Evolutionary conservation across 2,888 invertebrate species (phyloP).

Genomic region (Leucophora obtusa): DNA sequence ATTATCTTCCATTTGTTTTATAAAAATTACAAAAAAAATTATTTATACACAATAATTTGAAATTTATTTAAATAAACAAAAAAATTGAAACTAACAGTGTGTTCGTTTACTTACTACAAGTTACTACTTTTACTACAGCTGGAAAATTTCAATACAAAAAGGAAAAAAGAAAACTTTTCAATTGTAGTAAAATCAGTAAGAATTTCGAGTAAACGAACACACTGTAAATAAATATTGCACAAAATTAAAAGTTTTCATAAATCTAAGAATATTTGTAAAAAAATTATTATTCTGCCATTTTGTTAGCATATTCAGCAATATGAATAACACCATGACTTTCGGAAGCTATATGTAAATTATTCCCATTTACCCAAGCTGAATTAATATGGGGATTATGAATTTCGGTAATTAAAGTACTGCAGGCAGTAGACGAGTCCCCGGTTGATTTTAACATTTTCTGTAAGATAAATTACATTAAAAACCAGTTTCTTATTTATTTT

Average conservation of each 20-base stretch:
- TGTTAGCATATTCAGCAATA: slow-evolving; percentile 72
- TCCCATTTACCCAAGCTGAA: slow-evolving; percentile 79
- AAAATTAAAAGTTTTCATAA: background rate
- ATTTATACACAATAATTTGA: background rate
- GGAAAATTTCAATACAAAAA: too few relatives aligned
- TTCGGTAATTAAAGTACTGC: slow-evolving; percentile 81
- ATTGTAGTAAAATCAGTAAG: too few relatives aligned
- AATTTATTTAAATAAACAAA: slow-evolving; percentile 1
- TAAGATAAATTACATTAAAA: slow-evolving; percentile 22
- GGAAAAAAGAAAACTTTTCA: too few relatives aligned
- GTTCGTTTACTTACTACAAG: too few relatives aligned
- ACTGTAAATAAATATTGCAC: slow-evolving; percentile 29
- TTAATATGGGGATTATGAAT: slow-evolving; percentile 81
- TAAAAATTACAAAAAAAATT: too few relatives aligned
- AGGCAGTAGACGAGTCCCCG: slow-evolving; percentile 82
- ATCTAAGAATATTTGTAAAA: background rate
- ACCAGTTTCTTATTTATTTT: background rate
- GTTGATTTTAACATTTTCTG: slow-evolving; percentile 77
- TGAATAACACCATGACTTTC: slow-evolving; percentile 73
- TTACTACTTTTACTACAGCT: too few relatives aligned
- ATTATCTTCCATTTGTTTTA: too few relatives aligned
- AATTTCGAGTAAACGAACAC: too few relatives aligned
- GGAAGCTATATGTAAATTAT: slow-evolving; percentile 80
- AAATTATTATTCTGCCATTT: slow-evolving; percentile 17
- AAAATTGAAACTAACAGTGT: too few relatives aligned